Base-by-base conservation (phyloP, 23 tunicate genomes). In the Trididemnum nubilum region DNA sequence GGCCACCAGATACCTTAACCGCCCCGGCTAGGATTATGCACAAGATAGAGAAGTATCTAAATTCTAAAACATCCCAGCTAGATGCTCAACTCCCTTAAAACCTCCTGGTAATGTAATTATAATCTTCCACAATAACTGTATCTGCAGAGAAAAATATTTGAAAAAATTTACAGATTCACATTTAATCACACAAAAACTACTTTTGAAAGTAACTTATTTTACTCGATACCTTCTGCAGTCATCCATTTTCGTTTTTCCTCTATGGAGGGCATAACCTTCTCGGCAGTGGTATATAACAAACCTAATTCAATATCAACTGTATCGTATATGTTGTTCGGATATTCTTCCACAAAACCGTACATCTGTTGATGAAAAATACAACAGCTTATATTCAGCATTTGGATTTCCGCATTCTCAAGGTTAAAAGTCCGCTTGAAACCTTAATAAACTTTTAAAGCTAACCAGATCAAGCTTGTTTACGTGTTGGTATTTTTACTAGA, bases 271-370 rank as follows among this genome's bases (percentile, higher is more conserved):
- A 24, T 4, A 23, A 28, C 30, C 29, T 33, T 73, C 25, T 27
- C 25, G 0, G 51, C 64, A 22, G 37, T 59, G 24, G 22, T 31
- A 39, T 22, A 40, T 35, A 77, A 23, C 9, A 28, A 32, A 33
- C 51, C 25, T 0, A 87, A 5, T 28, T 72, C 76, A 12, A 91
- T 81, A 51, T 91, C 97, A 31, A 92, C 97, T 19, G 83, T 85
- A 52, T 92, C 97, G 37, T 83, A 89, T 21, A 83, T 36, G 35
- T 87, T 92, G 65, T 49, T 2, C 18, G 86, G 76, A 31, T 15
- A 26, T 18, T 79, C 19, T 67, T 88, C 93, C 2, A 93, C 98
- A 81, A 87, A 93, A 0, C 98, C 98, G 78, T 93, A 93, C 89
- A 85, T 93, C 93, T 88, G 77, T 5, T 37, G 72, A 80, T 23